Evolutionary conservation across 2,888 invertebrate genomes (phyloP).

Genomic region (Brachyopa scutellaris): DNA sequence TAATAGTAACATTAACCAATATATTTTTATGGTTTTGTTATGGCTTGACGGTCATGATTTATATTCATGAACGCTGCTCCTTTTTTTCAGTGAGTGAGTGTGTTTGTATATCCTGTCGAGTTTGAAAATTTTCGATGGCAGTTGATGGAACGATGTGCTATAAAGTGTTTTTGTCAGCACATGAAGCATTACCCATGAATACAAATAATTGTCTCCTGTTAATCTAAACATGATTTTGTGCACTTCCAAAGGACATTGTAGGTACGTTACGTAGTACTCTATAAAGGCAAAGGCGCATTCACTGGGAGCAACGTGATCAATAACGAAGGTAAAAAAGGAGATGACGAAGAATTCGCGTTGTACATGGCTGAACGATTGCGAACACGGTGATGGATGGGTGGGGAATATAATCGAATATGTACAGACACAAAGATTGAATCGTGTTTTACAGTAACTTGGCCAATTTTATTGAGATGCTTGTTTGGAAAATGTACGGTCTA

Average conservation of each 20-base stretch:
- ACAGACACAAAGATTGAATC: slow-evolving; percentile 17
- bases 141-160: slow-evolving; percentile 29
- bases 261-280: not conserved
- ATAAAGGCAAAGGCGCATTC: not conserved
- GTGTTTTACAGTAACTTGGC: slow-evolving; percentile 34
- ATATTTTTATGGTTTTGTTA: slow-evolving; percentile 53
- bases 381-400: slow-evolving; percentile 26
- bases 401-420: no score
- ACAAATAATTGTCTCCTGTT: slow-evolving; percentile 50
- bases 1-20: slow-evolving; percentile 60
- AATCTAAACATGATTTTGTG: slow-evolving; percentile 36
- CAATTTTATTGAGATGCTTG: slow-evolving; percentile 12
- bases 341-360: slow-evolving; percentile 6
- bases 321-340: not conserved
- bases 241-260: not conserved
- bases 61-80: slow-evolving; percentile 40
- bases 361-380: slow-evolving; percentile 7
- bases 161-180: slow-evolving; percentile 50
- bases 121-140: slow-evolving; percentile 16
- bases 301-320: not conserved
- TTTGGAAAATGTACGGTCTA: not conserved
- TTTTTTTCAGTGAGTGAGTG: not conserved
- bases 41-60: slow-evolving; percentile 59
- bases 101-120: slow-evolving; percentile 4
- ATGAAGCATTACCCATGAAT: slow-evolving; percentile 44